A percentile compares a stretch with the other conserved stretches of the same genome.
phyloP scores from a whole-genome alignment of 2,113 vertebrate genomes.

The Poeciliopsis prolifica region DNA sequence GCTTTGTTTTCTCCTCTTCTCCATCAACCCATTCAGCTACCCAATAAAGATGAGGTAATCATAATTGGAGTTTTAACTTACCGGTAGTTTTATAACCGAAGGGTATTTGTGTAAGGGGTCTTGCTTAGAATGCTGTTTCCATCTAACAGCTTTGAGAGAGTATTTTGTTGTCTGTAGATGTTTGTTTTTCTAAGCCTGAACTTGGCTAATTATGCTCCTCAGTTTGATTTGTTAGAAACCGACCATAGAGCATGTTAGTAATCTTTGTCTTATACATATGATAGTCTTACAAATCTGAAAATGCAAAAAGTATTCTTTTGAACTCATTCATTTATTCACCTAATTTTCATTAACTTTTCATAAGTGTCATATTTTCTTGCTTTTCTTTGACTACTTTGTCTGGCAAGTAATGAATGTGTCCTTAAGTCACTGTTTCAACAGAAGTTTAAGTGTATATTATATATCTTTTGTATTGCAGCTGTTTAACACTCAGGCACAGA shows the following conservation, averaged over 20 bases:
- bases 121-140: background rate
- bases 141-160: background rate
- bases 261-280: background rate
- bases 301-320: background rate
- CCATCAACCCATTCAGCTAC: slow-evolving; percentile 74
- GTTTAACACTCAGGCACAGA: slow-evolving; percentile 88
- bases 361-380: background rate
- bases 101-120: background rate
- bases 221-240: background rate
- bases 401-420: background rate
- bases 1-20: slow-evolving; percentile 11
- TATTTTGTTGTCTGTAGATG: background rate
- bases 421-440: too few relatives aligned
- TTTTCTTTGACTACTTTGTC: background rate
- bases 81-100: background rate
- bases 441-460: background rate
- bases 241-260: background rate
- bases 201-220: background rate
- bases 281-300: background rate
- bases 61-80: background rate
- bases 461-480: slow-evolving; percentile 75
- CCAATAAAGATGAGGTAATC: slow-evolving; percentile 83
- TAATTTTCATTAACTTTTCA: background rate
- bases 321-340: background rate
- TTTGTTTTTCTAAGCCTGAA: background rate